phyloP scores from a whole-genome alignment of 1,140 invertebrate species.

The Leptinotarsa undecemlineata region DNA sequence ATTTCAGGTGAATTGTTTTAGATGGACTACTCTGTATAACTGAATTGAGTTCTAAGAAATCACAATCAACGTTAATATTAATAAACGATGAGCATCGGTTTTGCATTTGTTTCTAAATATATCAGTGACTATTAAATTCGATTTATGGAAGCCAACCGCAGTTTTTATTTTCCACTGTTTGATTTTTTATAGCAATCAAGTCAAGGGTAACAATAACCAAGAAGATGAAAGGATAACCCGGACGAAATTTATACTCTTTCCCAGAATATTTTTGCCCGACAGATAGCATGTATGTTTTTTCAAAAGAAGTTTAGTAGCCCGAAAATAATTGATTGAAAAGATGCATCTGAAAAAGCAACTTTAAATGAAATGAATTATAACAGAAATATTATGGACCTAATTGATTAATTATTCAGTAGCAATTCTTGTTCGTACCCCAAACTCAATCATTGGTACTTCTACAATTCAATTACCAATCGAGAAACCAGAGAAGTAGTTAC shows the following conservation, averaged over 20 bases:
- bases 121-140: not conserved
- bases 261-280: not conserved
- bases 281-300: not conserved
- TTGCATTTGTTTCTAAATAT: slow-evolving; percentile 19
- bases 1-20: too few species aligned
- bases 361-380: too few species aligned
- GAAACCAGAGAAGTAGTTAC: too few species aligned
- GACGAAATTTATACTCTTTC: not conserved
- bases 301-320: not conserved
- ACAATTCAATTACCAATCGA: too few species aligned
- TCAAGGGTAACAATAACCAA: not conserved
- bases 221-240: not conserved
- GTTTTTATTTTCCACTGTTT: not conserved
- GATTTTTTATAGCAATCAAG: not conserved
- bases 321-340: not conserved
- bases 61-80: not conserved
- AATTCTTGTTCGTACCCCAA: too few species aligned
- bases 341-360: too few species aligned
- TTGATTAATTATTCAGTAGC: too few species aligned
- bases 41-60: not conserved
- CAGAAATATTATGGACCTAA: too few species aligned
- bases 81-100: not conserved
- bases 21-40: too few species aligned
- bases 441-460: too few species aligned
- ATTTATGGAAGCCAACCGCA: not conserved